These are phyloP conservation scores for Saturnia pavonia DNA, from an alignment of 2,888 invertebrate genomes.

Conservation along the genomic window DNA sequence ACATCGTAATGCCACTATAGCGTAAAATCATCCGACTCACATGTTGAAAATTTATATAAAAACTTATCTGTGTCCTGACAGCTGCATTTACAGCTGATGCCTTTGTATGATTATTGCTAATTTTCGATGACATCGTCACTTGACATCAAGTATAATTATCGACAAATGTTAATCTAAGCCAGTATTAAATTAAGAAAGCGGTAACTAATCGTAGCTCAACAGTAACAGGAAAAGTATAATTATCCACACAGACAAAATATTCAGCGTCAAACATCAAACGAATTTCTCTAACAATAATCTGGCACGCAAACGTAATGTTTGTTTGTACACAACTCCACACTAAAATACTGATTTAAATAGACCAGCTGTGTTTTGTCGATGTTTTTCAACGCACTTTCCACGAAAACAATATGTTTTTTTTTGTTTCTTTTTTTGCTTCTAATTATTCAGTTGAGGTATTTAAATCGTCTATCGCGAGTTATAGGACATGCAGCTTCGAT, in stretches of 20 bases:
- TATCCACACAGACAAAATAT: neutral
- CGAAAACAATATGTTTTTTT: neutral
- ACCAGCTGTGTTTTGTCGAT: constrained; percentile 11
- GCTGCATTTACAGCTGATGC: too few species aligned
- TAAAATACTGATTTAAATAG: constrained; percentile 12
- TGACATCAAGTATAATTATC: neutral
- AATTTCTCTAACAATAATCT: constrained; percentile 10
- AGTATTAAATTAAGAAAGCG: neutral
- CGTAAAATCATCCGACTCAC: too few species aligned
- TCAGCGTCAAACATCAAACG: neutral
- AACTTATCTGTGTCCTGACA: too few species aligned
- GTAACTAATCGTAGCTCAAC: neutral
- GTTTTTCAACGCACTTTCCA: constrained; percentile 5
- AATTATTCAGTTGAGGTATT: neutral
- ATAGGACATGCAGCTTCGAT: neutral
- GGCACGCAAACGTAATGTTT: constrained; percentile 9
- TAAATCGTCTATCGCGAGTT: neutral
- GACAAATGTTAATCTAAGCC: neutral
- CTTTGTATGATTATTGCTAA: neutral
- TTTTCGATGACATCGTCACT: neutral
- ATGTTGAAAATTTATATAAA: too few species aligned
- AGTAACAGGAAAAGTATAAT: neutral
- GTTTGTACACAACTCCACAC: constrained; percentile 5
- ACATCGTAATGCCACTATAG: too few species aligned
- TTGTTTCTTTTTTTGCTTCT: too few species aligned